These are phyloP conservation scores for Marmota monax DNA, from an alignment of 2,113 vertebrate species.

Conservation along the genomic window DNA sequence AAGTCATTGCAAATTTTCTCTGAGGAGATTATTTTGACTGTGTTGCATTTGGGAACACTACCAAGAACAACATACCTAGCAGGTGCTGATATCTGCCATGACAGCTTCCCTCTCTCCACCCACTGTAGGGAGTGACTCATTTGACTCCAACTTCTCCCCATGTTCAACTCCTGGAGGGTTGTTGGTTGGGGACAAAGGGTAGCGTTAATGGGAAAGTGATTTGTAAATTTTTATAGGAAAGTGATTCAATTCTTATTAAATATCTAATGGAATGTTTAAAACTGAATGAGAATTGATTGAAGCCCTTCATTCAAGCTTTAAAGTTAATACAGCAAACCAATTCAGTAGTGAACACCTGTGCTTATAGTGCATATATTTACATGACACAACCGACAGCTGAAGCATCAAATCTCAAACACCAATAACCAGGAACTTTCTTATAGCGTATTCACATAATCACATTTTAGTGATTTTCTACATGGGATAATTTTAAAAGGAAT, in stretches of 20 bases:
- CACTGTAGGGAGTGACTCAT: neutral
- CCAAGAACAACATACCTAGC: neutral
- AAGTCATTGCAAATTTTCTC: neutral
- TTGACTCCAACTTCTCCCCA: neutral
- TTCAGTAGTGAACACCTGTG: neutral
- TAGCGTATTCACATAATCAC: neutral
- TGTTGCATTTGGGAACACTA: neutral
- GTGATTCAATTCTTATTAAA: neutral
- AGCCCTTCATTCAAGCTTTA: neutral
- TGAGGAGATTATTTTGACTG: neutral
- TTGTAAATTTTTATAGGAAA: neutral
- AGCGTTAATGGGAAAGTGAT: neutral
- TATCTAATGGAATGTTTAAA: neutral
- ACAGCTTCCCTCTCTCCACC: neutral
- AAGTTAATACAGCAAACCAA: neutral
- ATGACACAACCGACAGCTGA: neutral
- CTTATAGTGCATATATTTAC: neutral
- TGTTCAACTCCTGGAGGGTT: neutral
- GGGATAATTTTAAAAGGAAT: neutral
- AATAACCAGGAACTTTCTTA: neutral
- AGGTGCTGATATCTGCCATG: too few relatives aligned
- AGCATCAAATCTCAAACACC: neutral
- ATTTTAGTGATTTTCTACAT: slow-evolving; percentile 7
- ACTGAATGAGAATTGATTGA: neutral
- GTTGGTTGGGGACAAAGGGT: neutral